Evolutionary conservation across 1,140 invertebrate species (phyloP).

Genomic region (Tribolium castaneum): DNA sequence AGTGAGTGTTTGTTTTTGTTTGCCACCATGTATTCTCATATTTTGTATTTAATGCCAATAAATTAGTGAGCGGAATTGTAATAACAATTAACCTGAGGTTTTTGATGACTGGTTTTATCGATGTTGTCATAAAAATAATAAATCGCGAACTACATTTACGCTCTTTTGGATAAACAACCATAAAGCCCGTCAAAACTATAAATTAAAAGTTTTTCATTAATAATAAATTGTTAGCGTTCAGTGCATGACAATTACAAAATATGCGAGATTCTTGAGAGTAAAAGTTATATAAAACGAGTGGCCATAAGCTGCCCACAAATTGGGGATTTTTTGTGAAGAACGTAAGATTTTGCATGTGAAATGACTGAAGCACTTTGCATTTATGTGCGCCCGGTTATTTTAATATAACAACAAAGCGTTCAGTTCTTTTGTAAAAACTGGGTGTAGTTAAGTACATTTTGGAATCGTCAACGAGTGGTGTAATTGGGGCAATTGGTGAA

Average conservation of each 20-base stretch:
- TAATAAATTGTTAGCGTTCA: no score
- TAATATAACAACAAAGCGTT: slow-evolving; percentile 14
- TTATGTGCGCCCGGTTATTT: slow-evolving; percentile 2
- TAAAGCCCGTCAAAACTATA: no score
- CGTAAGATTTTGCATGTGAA: not conserved
- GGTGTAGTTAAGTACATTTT: not conserved
- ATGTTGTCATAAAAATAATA: not conserved
- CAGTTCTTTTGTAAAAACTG: not conserved
- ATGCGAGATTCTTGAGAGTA: no score
- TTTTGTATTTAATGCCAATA: slow-evolving; percentile 11
- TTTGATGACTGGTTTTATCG: slow-evolving; percentile 11
- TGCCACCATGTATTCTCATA: not conserved
- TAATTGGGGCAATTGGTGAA: not conserved
- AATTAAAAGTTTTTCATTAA: no score
- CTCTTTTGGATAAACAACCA: no score
- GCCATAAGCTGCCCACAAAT: no score
- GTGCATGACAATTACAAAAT: no score
- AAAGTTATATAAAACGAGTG: no score
- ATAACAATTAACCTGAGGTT: slow-evolving; percentile 8
- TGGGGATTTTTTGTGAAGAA: not conserved
- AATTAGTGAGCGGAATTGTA: not conserved
- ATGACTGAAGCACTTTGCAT: not conserved
- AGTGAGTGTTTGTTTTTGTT: slow-evolving; percentile 3
- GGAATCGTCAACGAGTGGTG: no score
- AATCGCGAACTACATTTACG: not conserved